Percentiles rank a stretch among this genome's conserved stretches.
These are phyloP conservation scores for Crotophaga sulcirostris DNA, from an alignment of 2,113 vertebrate species.

Conservation along the genomic window DNA sequence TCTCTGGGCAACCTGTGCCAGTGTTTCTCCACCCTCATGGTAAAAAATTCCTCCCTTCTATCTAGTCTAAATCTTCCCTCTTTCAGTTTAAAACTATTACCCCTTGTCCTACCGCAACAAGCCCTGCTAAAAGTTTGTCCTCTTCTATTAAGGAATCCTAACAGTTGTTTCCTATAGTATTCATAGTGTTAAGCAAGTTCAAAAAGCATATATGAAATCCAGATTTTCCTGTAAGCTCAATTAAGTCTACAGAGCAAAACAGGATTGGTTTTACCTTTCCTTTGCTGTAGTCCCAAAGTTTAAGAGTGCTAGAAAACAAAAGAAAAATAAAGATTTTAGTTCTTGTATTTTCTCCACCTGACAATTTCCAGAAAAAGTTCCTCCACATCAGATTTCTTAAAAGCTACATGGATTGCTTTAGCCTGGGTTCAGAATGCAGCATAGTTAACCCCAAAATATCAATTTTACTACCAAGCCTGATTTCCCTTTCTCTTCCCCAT, in stretches of 20 bases:
- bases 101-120: too few relatives aligned
- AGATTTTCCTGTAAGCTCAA: neutral
- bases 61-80: too few relatives aligned
- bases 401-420: neutral
- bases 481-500: neutral
- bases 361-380: neutral
- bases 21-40: too few relatives aligned
- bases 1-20: too few relatives aligned
- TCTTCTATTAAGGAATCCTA: neutral
- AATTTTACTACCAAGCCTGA: neutral
- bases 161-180: neutral
- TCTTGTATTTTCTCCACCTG: neutral
- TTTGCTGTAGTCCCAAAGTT: slow-evolving; percentile 99
- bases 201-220: neutral
- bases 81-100: too few relatives aligned
- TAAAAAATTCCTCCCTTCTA: too few relatives aligned
- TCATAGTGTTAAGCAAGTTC: neutral
- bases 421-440: neutral
- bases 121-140: too few relatives aligned
- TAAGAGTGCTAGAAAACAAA: slow-evolving; percentile 85
- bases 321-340: neutral
- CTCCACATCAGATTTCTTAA: neutral
- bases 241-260: neutral
- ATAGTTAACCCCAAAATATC: neutral
- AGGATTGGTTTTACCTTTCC: slow-evolving; percentile 85